Conservation (phyloP, 2,888 invertebrate species). For the Plebejus anna region DNA sequence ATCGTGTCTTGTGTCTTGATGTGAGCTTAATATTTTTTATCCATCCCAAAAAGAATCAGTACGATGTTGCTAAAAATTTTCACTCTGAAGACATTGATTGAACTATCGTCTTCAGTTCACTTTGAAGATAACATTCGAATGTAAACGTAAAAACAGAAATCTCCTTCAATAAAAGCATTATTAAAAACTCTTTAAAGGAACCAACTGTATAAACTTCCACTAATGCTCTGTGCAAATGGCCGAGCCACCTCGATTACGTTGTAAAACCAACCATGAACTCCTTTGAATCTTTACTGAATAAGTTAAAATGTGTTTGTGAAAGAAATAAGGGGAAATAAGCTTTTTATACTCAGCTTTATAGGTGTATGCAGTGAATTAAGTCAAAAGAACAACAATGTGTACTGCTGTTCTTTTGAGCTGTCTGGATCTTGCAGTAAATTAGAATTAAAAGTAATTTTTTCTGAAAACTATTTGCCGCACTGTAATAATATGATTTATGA, state of each 20-base stretch:
- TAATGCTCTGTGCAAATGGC: constrained; percentile 17
- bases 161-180: neutral
- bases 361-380: neutral
- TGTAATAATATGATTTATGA: no score
- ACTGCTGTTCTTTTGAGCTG: no score
- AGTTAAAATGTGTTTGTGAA: constrained; percentile 18
- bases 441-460: no score
- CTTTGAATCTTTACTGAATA: constrained; percentile 15
- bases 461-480: no score
- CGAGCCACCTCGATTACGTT: constrained; percentile 12
- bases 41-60: no score
- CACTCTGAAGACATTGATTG: no score
- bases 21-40: no score
- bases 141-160: neutral
- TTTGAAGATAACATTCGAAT: neutral
- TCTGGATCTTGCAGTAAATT: no score
- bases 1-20: no score
- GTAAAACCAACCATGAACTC: constrained; percentile 20
- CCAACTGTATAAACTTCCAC: neutral
- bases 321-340: neutral
- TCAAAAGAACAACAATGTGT: neutral
- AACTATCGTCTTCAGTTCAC: no score
- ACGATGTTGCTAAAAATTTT: no score
- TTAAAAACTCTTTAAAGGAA: constrained; percentile 15
- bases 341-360: neutral